Conservation (phyloP, 2,113 vertebrate species). For the Mus pahari region DNA sequence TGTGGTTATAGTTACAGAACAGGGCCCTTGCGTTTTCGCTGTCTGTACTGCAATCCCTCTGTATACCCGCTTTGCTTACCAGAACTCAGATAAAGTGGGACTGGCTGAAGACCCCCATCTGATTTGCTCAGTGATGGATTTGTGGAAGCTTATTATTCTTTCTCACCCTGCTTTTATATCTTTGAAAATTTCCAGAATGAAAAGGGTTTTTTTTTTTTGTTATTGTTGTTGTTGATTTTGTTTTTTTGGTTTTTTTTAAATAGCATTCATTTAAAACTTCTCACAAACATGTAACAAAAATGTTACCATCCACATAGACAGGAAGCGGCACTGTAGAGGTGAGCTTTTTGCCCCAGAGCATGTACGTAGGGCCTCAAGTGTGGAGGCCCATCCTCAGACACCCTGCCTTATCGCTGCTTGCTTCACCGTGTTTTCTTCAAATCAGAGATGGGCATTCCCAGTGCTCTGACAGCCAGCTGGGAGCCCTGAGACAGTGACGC, state of each 20-base stretch:
- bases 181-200: conserved; percentile 19
- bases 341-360: background rate
- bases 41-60: background rate
- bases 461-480: background rate
- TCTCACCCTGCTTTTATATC: background rate
- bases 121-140: background rate
- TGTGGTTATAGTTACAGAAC: conserved; percentile 6
- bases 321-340: background rate
- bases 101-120: background rate
- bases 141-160: background rate
- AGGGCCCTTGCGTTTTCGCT: conserved; percentile 8
- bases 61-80: background rate
- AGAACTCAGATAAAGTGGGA: background rate
- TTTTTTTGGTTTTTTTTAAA: too few species aligned
- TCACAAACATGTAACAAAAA: background rate
- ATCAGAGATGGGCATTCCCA: background rate
- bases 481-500: background rate
- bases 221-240: too few species aligned
- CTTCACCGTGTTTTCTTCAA: background rate
- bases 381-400: background rate
- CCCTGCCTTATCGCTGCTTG: background rate
- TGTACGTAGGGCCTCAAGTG: background rate
- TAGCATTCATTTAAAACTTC: background rate
- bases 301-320: background rate
- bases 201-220: too few species aligned